Evolutionary conservation across 53 echinoderm and acorn worm species (phyloP).

Genomic region (Mesocentrotus franciscanus): DNA sequence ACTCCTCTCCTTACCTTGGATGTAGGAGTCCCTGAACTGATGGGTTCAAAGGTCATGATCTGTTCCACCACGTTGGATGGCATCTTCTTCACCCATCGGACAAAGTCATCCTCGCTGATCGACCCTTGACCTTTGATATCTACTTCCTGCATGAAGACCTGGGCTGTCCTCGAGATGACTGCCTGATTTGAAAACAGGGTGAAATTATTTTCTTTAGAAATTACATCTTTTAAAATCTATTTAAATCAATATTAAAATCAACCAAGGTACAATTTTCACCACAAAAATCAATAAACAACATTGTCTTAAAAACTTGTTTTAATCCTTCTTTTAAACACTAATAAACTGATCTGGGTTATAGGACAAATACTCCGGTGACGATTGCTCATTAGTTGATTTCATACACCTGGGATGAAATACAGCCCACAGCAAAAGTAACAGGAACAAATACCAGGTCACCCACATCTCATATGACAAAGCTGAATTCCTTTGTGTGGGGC

Average conservation of each 20-base stretch:
- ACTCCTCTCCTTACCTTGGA: neutral
- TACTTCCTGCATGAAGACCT: constrained; percentile 78
- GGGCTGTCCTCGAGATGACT: constrained; percentile 70
- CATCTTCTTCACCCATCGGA: constrained; percentile 78
- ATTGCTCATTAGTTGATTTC: no score
- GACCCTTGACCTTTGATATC: constrained; percentile 71
- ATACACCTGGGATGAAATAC: no score
- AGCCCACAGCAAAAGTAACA: no score
- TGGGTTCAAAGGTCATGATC: constrained; percentile 71
- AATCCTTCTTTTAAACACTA: no score
- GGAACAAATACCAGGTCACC: no score
- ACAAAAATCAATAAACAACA: no score
- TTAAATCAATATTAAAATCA: neutral
- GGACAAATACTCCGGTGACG: no score
- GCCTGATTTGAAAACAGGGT: constrained; percentile 55
- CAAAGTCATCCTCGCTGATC: constrained; percentile 84
- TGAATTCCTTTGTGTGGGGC: no score
- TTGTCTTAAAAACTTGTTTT: no score
- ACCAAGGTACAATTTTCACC: no score
- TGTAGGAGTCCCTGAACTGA: neutral
- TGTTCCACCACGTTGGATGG: constrained; percentile 73
- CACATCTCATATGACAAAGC: no score
- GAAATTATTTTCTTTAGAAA: neutral
- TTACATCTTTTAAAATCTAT: neutral
- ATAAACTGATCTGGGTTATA: no score